A percentile compares a stretch with the other conserved stretches of the same genome.
Conservation (phyloP, 2,797 vertebrate species). For the Phoeniculus purpureus region DNA sequence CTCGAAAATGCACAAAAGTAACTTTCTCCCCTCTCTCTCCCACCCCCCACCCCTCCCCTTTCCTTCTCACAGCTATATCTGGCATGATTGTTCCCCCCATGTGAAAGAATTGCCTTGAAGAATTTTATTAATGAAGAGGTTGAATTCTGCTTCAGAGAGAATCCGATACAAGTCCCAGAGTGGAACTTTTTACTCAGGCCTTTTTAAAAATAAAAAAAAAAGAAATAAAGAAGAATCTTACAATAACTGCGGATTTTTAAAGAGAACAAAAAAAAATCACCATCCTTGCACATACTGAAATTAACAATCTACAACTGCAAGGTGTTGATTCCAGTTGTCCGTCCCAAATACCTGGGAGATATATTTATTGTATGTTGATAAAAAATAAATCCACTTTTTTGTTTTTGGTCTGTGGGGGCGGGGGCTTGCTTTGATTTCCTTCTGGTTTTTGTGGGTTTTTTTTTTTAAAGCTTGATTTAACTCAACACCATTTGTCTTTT, state of each 20-base stretch:
- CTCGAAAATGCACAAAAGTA: slow-evolving; percentile 29
- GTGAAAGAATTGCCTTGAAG: slow-evolving; percentile 91
- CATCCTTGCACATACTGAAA: slow-evolving; percentile 86
- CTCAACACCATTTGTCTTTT: slow-evolving; percentile 81
- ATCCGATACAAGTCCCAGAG: slow-evolving; percentile 90
- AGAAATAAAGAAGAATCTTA: slow-evolving; percentile 84
- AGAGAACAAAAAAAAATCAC: slow-evolving; percentile 72
- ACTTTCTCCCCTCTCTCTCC: not conserved
- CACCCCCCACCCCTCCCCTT: slow-evolving; percentile 64
- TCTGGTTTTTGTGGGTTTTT: not conserved
- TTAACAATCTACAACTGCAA: slow-evolving; percentile 79
- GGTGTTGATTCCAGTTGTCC: slow-evolving; percentile 78
- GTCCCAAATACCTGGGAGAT: slow-evolving; percentile 76
- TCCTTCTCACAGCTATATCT: slow-evolving; percentile 89
- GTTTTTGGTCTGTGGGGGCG: not conserved
- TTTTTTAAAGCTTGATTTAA: slow-evolving; percentile 74
- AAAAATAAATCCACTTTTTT: slow-evolving; percentile 75
- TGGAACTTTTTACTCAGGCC: slow-evolving; percentile 95
- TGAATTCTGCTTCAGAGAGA: slow-evolving; percentile 82
- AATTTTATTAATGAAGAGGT: slow-evolving; percentile 83
- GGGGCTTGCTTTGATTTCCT: not conserved
- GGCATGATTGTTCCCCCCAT: slow-evolving; percentile 98
- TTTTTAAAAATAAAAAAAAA: slow-evolving; percentile 81
- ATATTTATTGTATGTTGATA: slow-evolving; percentile 82
- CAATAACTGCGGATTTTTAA: slow-evolving; percentile 87